Evolutionary conservation across 2,113 vertebrate species (phyloP).

Genomic region (Hyperoodon ampullatus): DNA sequence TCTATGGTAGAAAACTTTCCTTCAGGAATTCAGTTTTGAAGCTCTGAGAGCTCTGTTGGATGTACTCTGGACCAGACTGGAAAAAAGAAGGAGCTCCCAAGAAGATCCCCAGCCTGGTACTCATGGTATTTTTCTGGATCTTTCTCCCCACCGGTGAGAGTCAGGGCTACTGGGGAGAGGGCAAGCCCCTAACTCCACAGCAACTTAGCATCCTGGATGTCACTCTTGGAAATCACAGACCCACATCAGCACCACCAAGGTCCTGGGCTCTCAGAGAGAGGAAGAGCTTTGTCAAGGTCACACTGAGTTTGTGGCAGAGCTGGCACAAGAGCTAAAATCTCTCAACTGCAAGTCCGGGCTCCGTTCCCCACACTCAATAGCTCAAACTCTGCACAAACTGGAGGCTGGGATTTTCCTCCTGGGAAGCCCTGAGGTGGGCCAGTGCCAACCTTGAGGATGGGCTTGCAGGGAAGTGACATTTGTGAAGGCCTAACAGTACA

Average conservation of each 20-base stretch:
- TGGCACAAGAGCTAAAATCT: background rate
- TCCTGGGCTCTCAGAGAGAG: background rate
- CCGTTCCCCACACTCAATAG: background rate
- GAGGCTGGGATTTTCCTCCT: background rate
- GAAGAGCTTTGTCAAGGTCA: background rate
- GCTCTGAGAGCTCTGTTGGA: background rate
- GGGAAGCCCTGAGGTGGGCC: background rate
- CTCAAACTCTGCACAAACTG: background rate
- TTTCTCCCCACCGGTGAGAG: background rate
- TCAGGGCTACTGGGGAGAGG: background rate
- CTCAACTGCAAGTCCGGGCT: background rate
- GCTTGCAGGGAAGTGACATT: background rate
- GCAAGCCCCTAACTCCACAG: background rate
- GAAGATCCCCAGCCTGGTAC: background rate
- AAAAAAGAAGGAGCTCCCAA: background rate
- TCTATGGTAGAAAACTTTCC: background rate
- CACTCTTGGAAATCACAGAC: background rate
- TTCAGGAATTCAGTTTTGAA: background rate
- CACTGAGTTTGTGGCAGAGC: background rate
- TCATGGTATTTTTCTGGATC: background rate
- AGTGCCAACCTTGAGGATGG: background rate
- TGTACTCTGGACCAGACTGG: background rate
- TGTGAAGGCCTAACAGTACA: background rate
- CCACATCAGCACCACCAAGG: background rate
- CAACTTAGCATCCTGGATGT: background rate